Base-by-base conservation (phyloP, 1,140 invertebrate species). In the Drosophila melanica region DNA sequence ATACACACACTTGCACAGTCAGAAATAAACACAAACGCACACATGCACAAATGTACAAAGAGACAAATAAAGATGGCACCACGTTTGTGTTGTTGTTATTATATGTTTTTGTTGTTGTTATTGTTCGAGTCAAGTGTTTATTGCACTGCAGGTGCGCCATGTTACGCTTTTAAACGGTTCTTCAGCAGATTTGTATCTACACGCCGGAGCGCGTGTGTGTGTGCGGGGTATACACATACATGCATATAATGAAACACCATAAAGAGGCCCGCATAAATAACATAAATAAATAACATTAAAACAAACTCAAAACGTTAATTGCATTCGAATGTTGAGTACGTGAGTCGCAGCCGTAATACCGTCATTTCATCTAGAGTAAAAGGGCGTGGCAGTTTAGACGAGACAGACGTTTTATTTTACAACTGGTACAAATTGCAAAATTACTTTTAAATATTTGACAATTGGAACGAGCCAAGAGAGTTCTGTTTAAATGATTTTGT, bases 221-320 rank as follows among this genome's bases (percentile, higher is more conserved):
- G 18, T 14, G 50, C 44, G 33, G 3, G 44, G 41, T 5, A 9
- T 18, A 23, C 16, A 35, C 59, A 23, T 16, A 9, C 8, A 8
- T 18, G 30, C 10, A 9, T 47, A 37, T 37, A 62, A 68, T 60
- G 48, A 63, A 30, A 57, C 41, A 45, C 67, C 51, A 63, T 75
- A 63, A 58, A 75, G 51, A 45, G 53, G 37, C 51, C 59, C 57
- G 45, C 66, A 70, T 75, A 74, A 75, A 75, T 69, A 75, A 75
- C 72, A 70, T 70, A 75, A 75, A 75, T 75, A 75, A 75, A 75
- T 75, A 70, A 75, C 72, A 75, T 64, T 75, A 75, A 75, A 75
- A 70, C 66, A 63, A 75, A 75, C 72, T 63, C 59, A 75, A 75
- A 70, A 70, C 66, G 66, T 75, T 75, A 75, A 75, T 75, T 75